A percentile compares a stretch with the other conserved stretches of the same genome.
Conservation (phyloP, 2,888 invertebrate genomes). For the Hoplodrina blanda region DNA sequence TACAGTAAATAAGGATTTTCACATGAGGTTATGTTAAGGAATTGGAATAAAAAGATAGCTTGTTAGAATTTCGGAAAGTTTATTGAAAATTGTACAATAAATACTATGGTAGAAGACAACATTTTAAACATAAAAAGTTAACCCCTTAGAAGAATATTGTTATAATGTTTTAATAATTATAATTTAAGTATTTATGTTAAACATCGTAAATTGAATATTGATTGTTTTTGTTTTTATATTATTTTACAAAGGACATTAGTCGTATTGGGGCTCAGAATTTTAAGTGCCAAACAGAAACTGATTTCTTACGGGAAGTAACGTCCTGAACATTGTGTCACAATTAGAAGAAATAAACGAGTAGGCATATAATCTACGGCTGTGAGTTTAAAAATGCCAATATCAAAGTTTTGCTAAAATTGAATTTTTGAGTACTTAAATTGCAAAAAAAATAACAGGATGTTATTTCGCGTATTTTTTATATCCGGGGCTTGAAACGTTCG, state of each 20-base stretch:
- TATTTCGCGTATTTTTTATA: neutral
- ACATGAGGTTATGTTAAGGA: conserved; percentile 49
- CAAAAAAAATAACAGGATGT: too few relatives aligned
- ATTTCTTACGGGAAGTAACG: neutral
- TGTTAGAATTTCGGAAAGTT: conserved; percentile 70
- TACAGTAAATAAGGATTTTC: conserved; percentile 11
- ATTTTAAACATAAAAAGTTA: conserved; percentile 37
- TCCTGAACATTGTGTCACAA: neutral
- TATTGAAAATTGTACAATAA: conserved; percentile 71
- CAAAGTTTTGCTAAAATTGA: neutral
- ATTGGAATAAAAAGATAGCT: conserved; percentile 66
- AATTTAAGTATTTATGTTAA: conserved; percentile 6
- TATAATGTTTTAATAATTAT: neutral
- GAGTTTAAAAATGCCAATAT: neutral
- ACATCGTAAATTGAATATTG: conserved; percentile 2
- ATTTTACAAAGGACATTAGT: neutral
- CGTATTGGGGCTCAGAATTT: neutral
- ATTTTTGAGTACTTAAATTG: neutral
- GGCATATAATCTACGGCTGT: neutral
- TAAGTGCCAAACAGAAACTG: neutral
- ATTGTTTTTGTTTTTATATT: conserved; percentile 1
- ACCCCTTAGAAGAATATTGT: conserved; percentile 21
- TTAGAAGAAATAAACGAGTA: neutral
- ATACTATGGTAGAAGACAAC: conserved; percentile 52
- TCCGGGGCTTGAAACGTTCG: neutral